These are phyloP conservation scores for Cremastinae sp. DNA, from an alignment of 2,888 invertebrate genomes.

Conservation along the genomic window DNA sequence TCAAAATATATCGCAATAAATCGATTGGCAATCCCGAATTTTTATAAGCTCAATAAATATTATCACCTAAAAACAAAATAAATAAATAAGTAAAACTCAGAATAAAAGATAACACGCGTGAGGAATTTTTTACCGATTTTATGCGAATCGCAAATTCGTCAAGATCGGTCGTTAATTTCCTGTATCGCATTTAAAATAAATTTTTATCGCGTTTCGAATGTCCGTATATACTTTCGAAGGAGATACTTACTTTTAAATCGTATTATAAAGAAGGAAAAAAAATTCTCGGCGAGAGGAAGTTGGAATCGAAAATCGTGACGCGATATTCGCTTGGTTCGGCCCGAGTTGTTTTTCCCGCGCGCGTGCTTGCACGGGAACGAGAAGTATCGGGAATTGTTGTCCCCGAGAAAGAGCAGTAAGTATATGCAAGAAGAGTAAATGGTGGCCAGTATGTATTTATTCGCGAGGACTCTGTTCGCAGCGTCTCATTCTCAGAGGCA, in stretches of 20 bases:
- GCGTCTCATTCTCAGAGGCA: conserved; percentile 38
- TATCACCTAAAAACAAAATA: no score
- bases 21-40: no score
- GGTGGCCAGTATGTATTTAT: conserved; percentile 24
- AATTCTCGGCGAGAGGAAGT: not conserved
- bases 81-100: no score
- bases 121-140: no score
- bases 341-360: conserved; percentile 29
- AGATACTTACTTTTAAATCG: no score
- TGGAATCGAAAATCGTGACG: conserved; percentile 59
- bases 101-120: no score
- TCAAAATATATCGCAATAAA: no score
- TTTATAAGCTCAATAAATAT: not conserved
- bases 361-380: not conserved
- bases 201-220: no score
- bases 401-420: conserved; percentile 15
- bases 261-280: not conserved
- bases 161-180: no score
- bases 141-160: no score
- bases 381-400: conserved; percentile 27
- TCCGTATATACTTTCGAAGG: no score
- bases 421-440: conserved; percentile 17
- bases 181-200: no score
- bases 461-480: conserved; percentile 33
- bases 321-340: conserved; percentile 42